phyloP scores from a whole-genome alignment of 2,113 vertebrate species.

The Geothlypis trichas region DNA sequence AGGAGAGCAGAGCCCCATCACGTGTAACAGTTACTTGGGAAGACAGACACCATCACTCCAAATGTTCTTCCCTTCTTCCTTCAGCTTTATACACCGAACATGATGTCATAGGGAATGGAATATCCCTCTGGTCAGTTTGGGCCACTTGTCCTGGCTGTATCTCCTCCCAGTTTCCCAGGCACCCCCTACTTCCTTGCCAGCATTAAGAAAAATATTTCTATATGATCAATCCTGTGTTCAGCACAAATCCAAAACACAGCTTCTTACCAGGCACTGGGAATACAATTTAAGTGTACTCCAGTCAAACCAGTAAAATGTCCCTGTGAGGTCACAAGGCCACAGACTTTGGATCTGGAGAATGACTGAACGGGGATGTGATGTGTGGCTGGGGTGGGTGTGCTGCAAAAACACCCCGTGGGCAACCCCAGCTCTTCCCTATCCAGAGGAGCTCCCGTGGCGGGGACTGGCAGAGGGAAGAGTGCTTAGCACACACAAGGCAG shows the following conservation, averaged over 20 bases:
- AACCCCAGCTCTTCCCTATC: background rate
- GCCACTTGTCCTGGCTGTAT: background rate
- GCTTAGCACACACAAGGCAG: background rate
- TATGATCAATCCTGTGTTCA: background rate
- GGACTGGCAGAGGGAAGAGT: background rate
- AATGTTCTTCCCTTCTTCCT: background rate
- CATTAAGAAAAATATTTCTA: background rate
- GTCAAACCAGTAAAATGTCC: background rate
- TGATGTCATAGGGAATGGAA: background rate
- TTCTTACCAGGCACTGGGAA: background rate
- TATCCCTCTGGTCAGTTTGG: background rate
- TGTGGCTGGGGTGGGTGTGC: fast-evolving
- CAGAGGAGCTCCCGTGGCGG: background rate
- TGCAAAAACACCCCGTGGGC: background rate
- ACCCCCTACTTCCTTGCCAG: background rate
- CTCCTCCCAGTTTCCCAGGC: background rate
- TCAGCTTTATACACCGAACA: background rate
- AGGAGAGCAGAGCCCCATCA: background rate
- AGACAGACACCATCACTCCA: background rate
- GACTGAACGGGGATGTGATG: fast-evolving
- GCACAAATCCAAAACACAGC: background rate
- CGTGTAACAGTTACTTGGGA: background rate
- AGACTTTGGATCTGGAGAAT: fast-evolving
- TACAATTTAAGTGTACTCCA: background rate
- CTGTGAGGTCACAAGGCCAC: background rate